Conservation (phyloP, 2,888 invertebrate genomes). For the Coelogynopora nodosa region DNA sequence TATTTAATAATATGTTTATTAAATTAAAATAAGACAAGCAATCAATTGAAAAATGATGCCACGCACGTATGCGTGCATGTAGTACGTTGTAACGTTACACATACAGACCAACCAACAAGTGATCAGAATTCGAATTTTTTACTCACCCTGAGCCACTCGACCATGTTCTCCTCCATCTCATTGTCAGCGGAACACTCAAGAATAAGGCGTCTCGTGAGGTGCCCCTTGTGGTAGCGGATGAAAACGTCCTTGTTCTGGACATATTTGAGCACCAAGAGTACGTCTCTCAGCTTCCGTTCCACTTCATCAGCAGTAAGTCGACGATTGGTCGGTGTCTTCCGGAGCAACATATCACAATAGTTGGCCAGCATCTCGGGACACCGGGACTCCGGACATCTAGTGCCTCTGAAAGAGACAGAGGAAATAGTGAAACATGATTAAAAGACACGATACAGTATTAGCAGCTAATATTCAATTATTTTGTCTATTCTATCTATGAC, state of each 20-base stretch:
- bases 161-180: conserved; percentile 98
- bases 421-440: no score
- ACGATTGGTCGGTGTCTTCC: conserved; percentile 91
- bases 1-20: no score
- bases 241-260: conserved; percentile 99
- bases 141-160: conserved; percentile 74
- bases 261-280: conserved; percentile 87
- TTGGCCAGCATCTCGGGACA: conserved; percentile 97
- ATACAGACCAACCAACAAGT: no score
- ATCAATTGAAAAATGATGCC: no score
- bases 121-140: neutral
- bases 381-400: conserved; percentile 72
- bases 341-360: conserved; percentile 96
- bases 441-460: no score
- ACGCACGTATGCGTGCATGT: no score
- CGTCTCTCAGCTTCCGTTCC: conserved; percentile 41
- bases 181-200: conserved; percentile 96
- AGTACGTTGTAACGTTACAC: no score
- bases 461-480: no score
- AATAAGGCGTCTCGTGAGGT: conserved; percentile 87
- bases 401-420: neutral
- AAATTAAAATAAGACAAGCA: no score
- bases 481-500: no score
- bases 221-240: conserved; percentile 98
- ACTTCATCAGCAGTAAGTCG: conserved; percentile 93